phyloP scores from a whole-genome alignment of 2,113 vertebrate species.

The Dunckerocampus dactyliophorus region DNA sequence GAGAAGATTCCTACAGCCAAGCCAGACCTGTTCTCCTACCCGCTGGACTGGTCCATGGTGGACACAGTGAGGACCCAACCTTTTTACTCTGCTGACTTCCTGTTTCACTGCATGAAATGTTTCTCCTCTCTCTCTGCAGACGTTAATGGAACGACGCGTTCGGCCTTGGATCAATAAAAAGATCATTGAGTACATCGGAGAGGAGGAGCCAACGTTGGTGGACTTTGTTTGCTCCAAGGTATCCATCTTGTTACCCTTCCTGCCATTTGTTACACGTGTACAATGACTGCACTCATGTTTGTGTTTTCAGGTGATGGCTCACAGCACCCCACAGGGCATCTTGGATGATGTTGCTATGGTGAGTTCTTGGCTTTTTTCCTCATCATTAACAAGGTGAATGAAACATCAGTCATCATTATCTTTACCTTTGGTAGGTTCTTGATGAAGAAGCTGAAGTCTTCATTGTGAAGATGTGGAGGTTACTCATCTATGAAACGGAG shows the following conservation, averaged over 20 bases:
- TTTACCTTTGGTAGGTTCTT: constrained; percentile 77
- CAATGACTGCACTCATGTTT: background rate
- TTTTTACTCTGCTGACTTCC: background rate
- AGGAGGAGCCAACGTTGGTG: constrained; percentile 95
- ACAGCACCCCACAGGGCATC: constrained; percentile 95
- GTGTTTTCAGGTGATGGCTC: constrained; percentile 89
- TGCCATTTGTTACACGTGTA: too few relatives aligned
- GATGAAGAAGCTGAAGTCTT: constrained; percentile 99
- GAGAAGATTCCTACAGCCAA: constrained; percentile 98
- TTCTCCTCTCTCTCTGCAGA: constrained; percentile 60
- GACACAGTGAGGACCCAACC: constrained; percentile 81
- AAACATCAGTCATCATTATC: too few relatives aligned
- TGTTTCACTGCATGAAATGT: background rate
- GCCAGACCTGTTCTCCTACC: constrained; percentile 95
- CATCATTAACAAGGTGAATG: background rate
- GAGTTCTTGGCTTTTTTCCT: constrained; percentile 64
- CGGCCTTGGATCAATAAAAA: constrained; percentile 99
- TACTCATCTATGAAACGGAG: constrained; percentile 99
- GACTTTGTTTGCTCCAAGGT: constrained; percentile 99
- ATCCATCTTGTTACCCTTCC: background rate
- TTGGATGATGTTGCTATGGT: constrained; percentile 99
- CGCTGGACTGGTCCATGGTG: constrained; percentile 96
- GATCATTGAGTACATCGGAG: constrained; percentile 98
- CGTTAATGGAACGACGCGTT: constrained; percentile 93
- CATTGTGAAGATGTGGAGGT: constrained; percentile 99